Evolutionary conservation across 2,888 invertebrate genomes (phyloP).

Genomic region (Agonum fuliginosum): DNA sequence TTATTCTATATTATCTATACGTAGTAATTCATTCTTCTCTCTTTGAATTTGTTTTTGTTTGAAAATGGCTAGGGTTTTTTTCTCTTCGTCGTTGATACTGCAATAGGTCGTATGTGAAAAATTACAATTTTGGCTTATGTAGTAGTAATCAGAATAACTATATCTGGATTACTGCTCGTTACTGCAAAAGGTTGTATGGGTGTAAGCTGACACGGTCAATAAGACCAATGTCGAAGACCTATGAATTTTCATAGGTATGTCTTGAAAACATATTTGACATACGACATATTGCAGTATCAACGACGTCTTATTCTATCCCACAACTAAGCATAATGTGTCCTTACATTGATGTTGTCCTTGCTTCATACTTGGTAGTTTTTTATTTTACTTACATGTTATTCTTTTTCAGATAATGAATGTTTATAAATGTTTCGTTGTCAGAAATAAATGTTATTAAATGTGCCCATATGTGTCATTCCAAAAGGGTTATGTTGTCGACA

Average conservation of each 20-base stretch:
- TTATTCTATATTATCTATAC: conserved; percentile 4
- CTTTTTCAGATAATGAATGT: not conserved
- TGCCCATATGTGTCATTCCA: not conserved
- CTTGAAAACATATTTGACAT: too few species aligned
- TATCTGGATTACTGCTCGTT: too few species aligned
- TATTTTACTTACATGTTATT: not conserved
- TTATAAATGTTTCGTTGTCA: conserved; percentile 7
- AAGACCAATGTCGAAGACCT: too few species aligned
- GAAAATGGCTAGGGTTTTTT: not conserved
- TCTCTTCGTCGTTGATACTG: not conserved
- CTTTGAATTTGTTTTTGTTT: not conserved
- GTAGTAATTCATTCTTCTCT: conserved; percentile 8
- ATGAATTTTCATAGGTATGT: too few species aligned
- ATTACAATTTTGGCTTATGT: too few species aligned
- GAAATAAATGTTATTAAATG: conserved; percentile 13
- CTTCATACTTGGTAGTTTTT: not conserved
- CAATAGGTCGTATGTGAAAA: too few species aligned
- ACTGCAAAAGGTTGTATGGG: too few species aligned
- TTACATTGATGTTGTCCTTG: not conserved
- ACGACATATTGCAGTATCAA: too few species aligned
- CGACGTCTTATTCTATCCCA: conserved; percentile 17
- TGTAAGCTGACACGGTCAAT: too few species aligned
- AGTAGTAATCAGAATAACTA: too few species aligned
- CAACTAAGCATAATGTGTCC: conserved; percentile 42
- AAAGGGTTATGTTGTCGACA: too few species aligned